A percentile compares a stretch with the other conserved stretches of the same genome.
Evolutionary conservation across 2,797 vertebrate species (phyloP).

Genomic region (Natrix natrix): DNA sequence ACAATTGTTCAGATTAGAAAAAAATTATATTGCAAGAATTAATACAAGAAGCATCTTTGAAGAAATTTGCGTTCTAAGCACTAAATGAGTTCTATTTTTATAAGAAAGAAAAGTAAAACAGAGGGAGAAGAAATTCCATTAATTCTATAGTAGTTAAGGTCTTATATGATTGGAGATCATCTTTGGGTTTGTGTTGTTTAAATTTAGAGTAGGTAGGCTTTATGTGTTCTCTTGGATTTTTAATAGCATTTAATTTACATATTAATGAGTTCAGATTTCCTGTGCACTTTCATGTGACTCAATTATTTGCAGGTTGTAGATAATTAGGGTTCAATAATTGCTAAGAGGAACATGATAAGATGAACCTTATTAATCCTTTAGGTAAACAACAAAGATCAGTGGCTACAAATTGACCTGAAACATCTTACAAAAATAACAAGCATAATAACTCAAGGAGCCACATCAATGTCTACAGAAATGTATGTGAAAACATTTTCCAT

Average conservation of each 20-base stretch:
- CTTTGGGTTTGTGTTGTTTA: background rate
- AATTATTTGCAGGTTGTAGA: background rate
- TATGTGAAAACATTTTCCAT: conserved; percentile 82
- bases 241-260: background rate
- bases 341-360: background rate
- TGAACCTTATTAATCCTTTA: conserved; percentile 50
- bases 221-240: background rate
- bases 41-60: background rate
- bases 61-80: background rate
- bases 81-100: background rate
- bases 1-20: background rate
- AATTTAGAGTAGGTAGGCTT: background rate
- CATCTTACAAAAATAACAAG: conserved; percentile 88
- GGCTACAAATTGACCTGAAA: conserved; percentile 90
- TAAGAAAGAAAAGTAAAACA: background rate
- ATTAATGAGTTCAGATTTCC: background rate
- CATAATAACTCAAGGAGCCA: conserved; percentile 88
- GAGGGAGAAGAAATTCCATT: background rate
- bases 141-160: background rate
- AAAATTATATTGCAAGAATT: background rate
- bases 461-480: conserved; percentile 77
- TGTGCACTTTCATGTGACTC: background rate
- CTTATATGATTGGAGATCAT: background rate
- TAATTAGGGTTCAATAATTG: background rate
- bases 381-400: conserved; percentile 82